Evolutionary conservation across 2,797 vertebrate species (phyloP).

Genomic region (Tangara arthus): DNA sequence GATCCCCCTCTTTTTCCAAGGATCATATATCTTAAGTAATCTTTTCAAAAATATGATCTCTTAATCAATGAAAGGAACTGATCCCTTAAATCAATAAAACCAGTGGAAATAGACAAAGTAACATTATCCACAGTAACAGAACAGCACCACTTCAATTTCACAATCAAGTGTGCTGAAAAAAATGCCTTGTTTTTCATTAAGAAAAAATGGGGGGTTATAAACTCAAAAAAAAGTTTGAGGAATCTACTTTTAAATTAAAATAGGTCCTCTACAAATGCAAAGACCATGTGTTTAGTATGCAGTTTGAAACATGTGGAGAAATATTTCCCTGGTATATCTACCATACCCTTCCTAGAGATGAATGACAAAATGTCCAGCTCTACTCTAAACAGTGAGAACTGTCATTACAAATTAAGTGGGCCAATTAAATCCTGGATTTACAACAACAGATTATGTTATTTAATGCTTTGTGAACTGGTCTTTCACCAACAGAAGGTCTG

Average conservation of each 20-base stretch:
- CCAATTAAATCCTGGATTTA: background rate
- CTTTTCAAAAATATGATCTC: background rate
- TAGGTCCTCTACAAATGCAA: background rate
- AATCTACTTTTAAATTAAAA: background rate
- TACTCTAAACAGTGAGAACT: background rate
- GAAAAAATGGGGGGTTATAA: fast-evolving
- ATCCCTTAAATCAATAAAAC: background rate
- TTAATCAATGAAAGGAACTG: background rate
- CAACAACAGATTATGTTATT: background rate
- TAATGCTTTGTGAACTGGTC: background rate
- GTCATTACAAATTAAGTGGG: background rate
- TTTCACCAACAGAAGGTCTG: background rate
- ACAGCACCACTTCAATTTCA: background rate
- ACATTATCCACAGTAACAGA: background rate
- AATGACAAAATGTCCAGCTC: background rate
- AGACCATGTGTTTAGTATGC: background rate
- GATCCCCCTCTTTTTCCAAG: background rate
- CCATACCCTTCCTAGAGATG: background rate
- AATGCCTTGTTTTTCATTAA: background rate
- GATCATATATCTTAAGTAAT: background rate
- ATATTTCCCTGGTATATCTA: background rate
- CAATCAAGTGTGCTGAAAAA: background rate
- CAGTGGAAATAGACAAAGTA: background rate
- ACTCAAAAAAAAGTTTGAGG: background rate
- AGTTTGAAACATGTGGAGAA: background rate